Evolutionary conservation across 2,113 vertebrate species (phyloP).

Genomic region (Plestiodon gilberti): DNA sequence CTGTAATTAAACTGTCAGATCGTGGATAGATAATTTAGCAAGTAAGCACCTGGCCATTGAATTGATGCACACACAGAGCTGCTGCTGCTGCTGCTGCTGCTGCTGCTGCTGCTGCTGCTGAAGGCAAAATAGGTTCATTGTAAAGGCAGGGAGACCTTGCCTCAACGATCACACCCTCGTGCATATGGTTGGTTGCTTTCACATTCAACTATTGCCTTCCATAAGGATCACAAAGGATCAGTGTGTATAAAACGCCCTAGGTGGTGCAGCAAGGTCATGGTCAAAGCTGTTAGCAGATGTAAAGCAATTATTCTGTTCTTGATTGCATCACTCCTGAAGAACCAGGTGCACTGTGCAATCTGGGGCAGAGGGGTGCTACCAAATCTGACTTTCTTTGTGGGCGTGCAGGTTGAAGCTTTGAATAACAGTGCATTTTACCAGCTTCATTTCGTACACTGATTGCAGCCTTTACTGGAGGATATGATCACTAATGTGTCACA

Average conservation of each 20-base stretch:
- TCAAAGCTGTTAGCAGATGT: not conserved
- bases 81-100: no score
- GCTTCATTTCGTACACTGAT: not conserved
- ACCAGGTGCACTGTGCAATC: not conserved
- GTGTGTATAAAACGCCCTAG: not conserved
- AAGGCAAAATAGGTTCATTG: not conserved
- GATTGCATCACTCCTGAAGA: not conserved
- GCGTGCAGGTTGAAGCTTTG: not conserved
- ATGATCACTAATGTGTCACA: not conserved
- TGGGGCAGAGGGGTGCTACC: not conserved
- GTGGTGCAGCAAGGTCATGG: no score
- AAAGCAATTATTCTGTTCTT: not conserved
- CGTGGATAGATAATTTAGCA: conserved; percentile 1
- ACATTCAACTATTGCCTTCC: not conserved
- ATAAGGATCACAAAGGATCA: not conserved
- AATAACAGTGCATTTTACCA: not conserved
- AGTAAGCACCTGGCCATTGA: not conserved
- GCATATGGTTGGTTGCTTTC: not conserved
- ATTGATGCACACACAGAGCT: not conserved
- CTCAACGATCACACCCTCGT: not conserved
- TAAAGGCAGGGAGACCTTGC: not conserved
- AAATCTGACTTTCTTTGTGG: not conserved
- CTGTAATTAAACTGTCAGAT: conserved; percentile 21
- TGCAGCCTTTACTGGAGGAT: not conserved
- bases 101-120: not conserved